Percentiles rank a stretch among this genome's conserved stretches.
These are phyloP conservation scores for Dermochelys coriacea DNA, from an alignment of 2,797 vertebrate species.

Conservation along the genomic window DNA sequence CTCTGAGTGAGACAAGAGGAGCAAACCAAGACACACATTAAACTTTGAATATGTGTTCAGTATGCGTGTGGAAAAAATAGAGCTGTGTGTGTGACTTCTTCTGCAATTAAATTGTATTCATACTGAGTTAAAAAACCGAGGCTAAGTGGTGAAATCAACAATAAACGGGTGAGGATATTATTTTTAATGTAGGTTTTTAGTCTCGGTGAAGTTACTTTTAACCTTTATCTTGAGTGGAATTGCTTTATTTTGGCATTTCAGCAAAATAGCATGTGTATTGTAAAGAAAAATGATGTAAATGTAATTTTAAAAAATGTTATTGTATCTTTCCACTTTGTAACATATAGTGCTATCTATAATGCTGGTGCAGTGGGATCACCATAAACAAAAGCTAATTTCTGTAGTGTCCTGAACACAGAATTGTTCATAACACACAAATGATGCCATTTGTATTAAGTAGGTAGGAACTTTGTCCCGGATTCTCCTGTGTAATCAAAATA, in stretches of 20 bases:
- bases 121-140: conserved; percentile 25
- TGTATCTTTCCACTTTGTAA: background rate
- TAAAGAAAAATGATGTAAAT: background rate
- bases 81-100: conserved; percentile 40
- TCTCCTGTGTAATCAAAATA: background rate
- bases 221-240: background rate
- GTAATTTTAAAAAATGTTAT: background rate
- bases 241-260: background rate
- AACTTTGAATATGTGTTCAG: conserved; percentile 35
- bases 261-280: background rate
- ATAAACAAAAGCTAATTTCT: background rate
- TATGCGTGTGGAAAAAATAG: background rate
- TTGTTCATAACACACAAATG: background rate
- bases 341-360: background rate
- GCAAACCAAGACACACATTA: conserved; percentile 49
- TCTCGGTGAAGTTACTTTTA: conserved; percentile 50
- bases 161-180: conserved; percentile 70
- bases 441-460: background rate
- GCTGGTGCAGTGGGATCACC: background rate
- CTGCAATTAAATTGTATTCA: conserved; percentile 56
- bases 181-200: conserved; percentile 71
- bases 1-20: conserved; percentile 57
- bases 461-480: background rate
- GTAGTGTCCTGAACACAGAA: background rate
- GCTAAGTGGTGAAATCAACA: conserved; percentile 60